Evolutionary conservation across 2,113 vertebrate genomes (phyloP).

Genomic region (Archilochus colubris): DNA sequence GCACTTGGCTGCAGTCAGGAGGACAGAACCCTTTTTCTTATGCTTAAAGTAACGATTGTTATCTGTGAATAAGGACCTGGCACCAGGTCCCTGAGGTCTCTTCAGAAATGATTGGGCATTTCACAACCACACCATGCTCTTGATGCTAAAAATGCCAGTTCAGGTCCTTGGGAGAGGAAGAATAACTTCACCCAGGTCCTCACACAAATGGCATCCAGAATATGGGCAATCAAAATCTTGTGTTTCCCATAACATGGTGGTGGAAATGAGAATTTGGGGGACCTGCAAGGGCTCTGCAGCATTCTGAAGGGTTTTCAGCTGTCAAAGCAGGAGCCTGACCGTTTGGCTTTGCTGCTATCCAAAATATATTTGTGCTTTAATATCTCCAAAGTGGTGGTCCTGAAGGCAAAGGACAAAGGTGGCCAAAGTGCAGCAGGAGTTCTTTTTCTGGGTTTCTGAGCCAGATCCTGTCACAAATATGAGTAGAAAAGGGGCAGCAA

Average conservation of each 20-base stretch:
- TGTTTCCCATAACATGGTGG: rapidly evolving
- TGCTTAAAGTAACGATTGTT: not conserved
- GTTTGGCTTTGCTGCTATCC: not conserved
- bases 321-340: not conserved
- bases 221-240: not conserved
- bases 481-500: not conserved
- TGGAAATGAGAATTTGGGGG: not conserved
- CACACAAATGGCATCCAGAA: not conserved
- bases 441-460: not conserved
- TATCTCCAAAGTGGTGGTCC: not conserved
- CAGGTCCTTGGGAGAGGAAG: not conserved
- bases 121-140: not conserved
- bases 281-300: not conserved
- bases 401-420: not conserved
- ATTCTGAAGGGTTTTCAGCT: not conserved
- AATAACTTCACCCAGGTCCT: not conserved
- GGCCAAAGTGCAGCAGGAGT: not conserved
- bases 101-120: not conserved
- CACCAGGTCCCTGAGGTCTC: not conserved
- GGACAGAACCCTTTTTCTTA: conserved; percentile 28
- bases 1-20: conserved; percentile 34
- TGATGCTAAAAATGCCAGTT: not conserved
- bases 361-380: not conserved
- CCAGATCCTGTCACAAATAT: not conserved
- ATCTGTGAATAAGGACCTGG: conserved; percentile 39